Percentiles rank a stretch among this genome's conserved stretches.
phyloP scores from a whole-genome alignment of 2,888 invertebrate species.

The Cryptocheilus praepositus region DNA sequence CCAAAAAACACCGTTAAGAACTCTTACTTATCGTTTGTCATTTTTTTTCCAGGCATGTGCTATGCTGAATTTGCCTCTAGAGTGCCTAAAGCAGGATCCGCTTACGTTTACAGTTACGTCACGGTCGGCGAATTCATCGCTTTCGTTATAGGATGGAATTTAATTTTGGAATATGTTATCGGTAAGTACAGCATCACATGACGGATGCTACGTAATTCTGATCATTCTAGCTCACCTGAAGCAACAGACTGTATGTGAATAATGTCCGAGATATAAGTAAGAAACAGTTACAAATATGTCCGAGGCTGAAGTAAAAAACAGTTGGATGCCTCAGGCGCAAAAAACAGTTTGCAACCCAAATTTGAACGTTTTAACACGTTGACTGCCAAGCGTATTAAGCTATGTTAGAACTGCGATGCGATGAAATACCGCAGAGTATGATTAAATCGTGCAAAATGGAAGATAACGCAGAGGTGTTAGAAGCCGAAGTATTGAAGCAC shows the following conservation, averaged over 20 bases:
- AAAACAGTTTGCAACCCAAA: too few species aligned
- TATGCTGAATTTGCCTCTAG: constrained; percentile 89
- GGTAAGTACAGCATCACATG: constrained; percentile 75
- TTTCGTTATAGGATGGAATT: constrained; percentile 89
- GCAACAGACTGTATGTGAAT: background rate
- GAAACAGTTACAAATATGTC: background rate
- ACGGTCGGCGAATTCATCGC: constrained; percentile 87
- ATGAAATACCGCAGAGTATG: too few species aligned
- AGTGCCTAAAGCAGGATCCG: constrained; percentile 89
- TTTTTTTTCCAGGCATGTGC: constrained; percentile 79
- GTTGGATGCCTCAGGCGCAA: background rate
- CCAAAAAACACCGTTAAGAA: too few species aligned
- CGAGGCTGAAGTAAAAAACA: background rate
- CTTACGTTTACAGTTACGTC: constrained; percentile 91
- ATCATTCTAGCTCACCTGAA: background rate
- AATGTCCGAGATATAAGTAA: background rate
- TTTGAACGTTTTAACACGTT: too few species aligned
- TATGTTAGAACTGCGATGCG: too few species aligned
- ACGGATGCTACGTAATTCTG: background rate
- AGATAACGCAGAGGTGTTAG: too few species aligned
- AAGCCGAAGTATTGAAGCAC: too few species aligned
- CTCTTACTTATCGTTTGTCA: too few species aligned
- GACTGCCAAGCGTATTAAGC: too few species aligned
- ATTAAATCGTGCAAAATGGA: too few species aligned
- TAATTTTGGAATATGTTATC: constrained; percentile 87